phyloP scores from a whole-genome alignment of 2,888 invertebrate species.

The Drosophila yooni region DNA sequence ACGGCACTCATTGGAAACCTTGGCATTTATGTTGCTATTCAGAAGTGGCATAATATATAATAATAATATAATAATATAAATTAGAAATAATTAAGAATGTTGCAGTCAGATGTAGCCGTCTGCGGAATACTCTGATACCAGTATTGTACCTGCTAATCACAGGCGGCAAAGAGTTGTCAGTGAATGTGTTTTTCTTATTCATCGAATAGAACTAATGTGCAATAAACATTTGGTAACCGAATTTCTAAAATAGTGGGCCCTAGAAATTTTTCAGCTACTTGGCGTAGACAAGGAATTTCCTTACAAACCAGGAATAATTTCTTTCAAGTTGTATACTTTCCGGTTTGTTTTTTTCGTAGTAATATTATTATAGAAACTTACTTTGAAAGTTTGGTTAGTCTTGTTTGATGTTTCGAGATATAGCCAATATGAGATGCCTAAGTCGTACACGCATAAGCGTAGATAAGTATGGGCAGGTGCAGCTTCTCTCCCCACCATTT shows the following conservation, averaged over 20 bases:
- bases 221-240: not conserved
- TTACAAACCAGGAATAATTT: not conserved
- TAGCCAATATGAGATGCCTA: not conserved
- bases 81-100: not conserved
- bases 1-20: slow-evolving; percentile 74
- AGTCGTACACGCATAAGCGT: too few species aligned
- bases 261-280: not conserved
- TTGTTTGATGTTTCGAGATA: not conserved
- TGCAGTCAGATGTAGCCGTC: not conserved
- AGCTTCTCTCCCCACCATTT: not conserved
- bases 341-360: too few species aligned
- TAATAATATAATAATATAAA: too few species aligned
- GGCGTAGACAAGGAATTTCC: not conserved
- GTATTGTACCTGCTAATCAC: not conserved
- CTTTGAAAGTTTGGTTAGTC: too few species aligned
- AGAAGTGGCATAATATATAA: slow-evolving; percentile 1
- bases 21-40: slow-evolving; percentile 62
- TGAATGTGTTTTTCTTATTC: not conserved
- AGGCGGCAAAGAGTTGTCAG: not conserved
- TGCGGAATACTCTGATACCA: not conserved
- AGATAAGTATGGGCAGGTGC: not conserved
- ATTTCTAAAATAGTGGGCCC: not conserved
- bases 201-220: not conserved
- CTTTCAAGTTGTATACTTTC: too few species aligned
- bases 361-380: too few species aligned